phyloP scores from a whole-genome alignment of 2,113 vertebrate genomes.

The human region DNA sequence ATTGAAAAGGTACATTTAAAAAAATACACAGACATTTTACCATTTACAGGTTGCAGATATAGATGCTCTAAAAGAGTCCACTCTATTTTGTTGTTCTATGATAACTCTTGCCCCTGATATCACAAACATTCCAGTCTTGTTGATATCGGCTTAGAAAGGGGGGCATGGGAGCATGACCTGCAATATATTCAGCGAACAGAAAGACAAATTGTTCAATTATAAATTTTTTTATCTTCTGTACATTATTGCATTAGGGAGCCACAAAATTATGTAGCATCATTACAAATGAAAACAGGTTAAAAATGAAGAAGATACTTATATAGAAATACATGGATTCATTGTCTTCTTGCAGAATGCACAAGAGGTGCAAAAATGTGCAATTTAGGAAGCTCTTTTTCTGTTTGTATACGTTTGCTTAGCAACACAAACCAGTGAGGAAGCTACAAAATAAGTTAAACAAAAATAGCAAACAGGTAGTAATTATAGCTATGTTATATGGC shows the following conservation, averaged over 20 bases:
- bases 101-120: constrained; percentile 79
- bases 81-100: constrained; percentile 78
- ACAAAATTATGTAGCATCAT: constrained; percentile 87
- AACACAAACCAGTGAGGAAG: constrained; percentile 80
- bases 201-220: constrained; percentile 86
- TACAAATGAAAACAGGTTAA: constrained; percentile 85
- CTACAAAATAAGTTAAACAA: constrained; percentile 86
- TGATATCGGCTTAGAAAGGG: constrained; percentile 82
- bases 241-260: constrained; percentile 95
- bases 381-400: constrained; percentile 79
- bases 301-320: constrained; percentile 83
- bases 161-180: constrained; percentile 81
- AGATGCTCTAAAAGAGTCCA: constrained; percentile 85
- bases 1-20: constrained; percentile 93
- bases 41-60: constrained; percentile 88
- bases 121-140: constrained; percentile 83
- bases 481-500: constrained; percentile 88
- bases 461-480: constrained; percentile 83
- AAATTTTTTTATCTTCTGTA: constrained; percentile 91
- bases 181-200: constrained; percentile 86
- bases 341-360: constrained; percentile 78
- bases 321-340: constrained; percentile 82
- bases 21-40: constrained; percentile 91
- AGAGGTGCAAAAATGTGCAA: constrained; percentile 81
- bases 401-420: constrained; percentile 82